These are phyloP conservation scores for Pavo muticus DNA, from an alignment of 2,113 vertebrate species.

Conservation along the genomic window DNA sequence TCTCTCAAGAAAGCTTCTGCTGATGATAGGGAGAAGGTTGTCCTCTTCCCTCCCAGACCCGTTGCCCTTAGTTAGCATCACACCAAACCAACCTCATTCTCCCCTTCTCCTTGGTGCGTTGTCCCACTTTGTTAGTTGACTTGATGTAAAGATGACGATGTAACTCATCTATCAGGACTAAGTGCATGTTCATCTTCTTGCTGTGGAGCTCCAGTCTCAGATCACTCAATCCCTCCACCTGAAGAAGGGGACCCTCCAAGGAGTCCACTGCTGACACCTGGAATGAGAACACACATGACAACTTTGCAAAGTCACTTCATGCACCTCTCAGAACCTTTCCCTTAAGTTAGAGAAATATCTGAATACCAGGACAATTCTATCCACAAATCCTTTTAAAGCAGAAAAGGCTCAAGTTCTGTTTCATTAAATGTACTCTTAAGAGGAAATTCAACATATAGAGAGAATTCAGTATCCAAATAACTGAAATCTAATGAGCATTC, in stretches of 20 bases:
- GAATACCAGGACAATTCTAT: background rate
- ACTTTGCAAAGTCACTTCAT: rapidly evolving
- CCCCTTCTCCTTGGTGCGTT: constrained; percentile 84
- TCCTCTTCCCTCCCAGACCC: background rate
- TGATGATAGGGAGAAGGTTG: rapidly evolving
- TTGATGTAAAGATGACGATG: constrained; percentile 97
- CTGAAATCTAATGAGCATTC: background rate
- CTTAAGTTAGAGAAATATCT: background rate
- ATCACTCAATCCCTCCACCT: constrained; percentile 96
- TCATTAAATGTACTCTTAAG: background rate
- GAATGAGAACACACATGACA: background rate
- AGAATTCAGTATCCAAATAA: background rate
- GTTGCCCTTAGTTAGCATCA: rapidly evolving
- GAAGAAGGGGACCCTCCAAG: constrained; percentile 91
- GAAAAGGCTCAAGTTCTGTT: rapidly evolving
- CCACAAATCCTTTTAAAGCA: background rate
- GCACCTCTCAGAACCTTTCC: background rate
- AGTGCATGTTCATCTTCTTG: constrained; percentile 97
- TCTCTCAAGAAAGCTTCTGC: background rate
- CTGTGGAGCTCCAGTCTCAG: constrained; percentile 95
- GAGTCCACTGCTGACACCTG: constrained; percentile 95
- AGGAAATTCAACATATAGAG: background rate
- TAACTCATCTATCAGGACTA: constrained; percentile 95
- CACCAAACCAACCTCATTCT: constrained; percentile 70
- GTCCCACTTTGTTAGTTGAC: constrained; percentile 91